Conservation (phyloP, 2,113 vertebrate genomes). For the Osmerus mordax region DNA sequence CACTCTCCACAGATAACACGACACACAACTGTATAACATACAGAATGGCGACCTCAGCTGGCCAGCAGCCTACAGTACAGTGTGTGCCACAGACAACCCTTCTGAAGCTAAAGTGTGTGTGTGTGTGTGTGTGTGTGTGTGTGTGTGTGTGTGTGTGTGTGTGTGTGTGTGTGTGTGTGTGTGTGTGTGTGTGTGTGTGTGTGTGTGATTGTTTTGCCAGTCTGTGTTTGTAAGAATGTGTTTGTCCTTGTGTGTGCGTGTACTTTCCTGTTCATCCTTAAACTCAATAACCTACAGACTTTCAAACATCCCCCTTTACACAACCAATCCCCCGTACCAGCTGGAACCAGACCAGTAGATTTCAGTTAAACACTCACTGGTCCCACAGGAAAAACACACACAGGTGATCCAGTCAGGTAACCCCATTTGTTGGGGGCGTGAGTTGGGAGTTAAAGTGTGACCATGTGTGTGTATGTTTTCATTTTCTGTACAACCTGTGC, state of each 20-base stretch:
- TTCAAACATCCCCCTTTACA: background rate
- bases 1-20: no score
- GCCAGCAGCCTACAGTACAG: background rate
- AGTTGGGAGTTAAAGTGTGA: constrained; percentile 56
- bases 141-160: background rate
- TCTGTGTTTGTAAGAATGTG: background rate
- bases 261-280: background rate
- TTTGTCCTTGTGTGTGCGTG: background rate
- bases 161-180: constrained; percentile 4
- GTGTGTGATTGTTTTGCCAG: constrained; percentile 8
- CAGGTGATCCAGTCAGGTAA: constrained; percentile 15
- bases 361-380: constrained; percentile 21
- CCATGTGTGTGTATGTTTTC: constrained; percentile 6
- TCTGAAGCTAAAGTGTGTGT: background rate
- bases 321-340: constrained; percentile 9
- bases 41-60: no score
- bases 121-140: constrained; percentile 7
- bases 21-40: no score
- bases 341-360: constrained; percentile 34
- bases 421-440: constrained; percentile 15
- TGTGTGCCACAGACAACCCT: background rate
- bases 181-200: background rate
- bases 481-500: background rate
- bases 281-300: no score
- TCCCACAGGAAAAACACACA: constrained; percentile 3